Conservation (phyloP, 2,113 vertebrate genomes). For the Pseudonaja textilis region DNA sequence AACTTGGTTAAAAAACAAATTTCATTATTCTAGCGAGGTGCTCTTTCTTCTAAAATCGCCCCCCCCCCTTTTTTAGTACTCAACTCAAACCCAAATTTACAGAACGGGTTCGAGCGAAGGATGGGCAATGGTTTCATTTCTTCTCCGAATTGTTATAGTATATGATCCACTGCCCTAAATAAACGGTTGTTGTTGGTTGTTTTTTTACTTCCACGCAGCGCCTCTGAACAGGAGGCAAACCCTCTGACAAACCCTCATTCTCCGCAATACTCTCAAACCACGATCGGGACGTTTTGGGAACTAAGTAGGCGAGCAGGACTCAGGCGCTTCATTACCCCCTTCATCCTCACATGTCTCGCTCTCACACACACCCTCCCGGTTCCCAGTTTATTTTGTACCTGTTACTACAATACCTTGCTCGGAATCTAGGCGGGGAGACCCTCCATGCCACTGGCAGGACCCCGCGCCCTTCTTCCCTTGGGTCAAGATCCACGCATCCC, state of each 20-base stretch:
- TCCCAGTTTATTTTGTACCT: not conserved
- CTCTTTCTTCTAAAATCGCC: not conserved
- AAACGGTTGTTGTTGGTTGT: not conserved
- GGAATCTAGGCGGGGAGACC: not conserved
- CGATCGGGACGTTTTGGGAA: not conserved
- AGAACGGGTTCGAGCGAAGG: not conserved
- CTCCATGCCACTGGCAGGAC: not conserved
- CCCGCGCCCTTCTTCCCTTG: not conserved
- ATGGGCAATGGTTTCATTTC: not conserved
- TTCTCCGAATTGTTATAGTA: not conserved
- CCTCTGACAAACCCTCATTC: not conserved
- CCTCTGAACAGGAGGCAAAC: not conserved
- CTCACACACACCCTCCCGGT: not conserved
- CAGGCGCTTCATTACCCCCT: not conserved
- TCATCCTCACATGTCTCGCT: not conserved
- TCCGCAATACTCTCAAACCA: not conserved
- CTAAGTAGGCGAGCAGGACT: not conserved
- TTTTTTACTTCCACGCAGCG: not conserved
- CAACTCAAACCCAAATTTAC: not conserved
- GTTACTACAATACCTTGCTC: not conserved
- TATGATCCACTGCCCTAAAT: not conserved
- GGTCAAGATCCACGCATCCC: rapidly evolving
- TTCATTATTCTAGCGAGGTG: not conserved
- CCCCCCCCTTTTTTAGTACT: not conserved
- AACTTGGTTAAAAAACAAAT: not conserved